Conservation (phyloP, 2,113 vertebrate species). For the Mobula birostris region DNA sequence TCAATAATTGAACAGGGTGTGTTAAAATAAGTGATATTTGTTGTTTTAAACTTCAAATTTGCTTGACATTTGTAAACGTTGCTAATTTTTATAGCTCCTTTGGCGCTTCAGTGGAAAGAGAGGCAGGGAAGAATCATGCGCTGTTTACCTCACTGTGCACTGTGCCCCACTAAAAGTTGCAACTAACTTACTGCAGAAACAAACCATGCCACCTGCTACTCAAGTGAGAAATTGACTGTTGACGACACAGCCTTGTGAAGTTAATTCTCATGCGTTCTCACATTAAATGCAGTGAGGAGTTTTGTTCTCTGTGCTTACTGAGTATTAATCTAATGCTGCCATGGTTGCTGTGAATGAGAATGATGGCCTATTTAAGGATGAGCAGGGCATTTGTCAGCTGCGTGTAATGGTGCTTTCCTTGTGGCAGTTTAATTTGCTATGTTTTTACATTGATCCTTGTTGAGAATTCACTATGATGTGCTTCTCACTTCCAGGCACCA, state of each 20-base stretch:
- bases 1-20: no score
- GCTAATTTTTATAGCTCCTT: not conserved
- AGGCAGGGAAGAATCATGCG: not conserved
- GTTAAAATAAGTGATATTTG: conserved; percentile 65
- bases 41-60: conserved; percentile 45
- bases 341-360: not conserved
- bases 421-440: not conserved
- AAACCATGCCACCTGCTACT: not conserved
- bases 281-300: not conserved
- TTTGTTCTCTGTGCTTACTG: not conserved
- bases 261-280: not conserved
- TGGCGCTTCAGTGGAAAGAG: not conserved
- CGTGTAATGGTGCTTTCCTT: not conserved
- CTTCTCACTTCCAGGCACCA: not conserved
- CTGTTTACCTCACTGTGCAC: no score
- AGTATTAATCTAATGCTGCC: not conserved
- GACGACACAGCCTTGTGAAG: not conserved
- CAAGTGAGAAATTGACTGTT: not conserved
- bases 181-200: not conserved
- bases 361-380: not conserved
- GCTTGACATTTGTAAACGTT: not conserved
- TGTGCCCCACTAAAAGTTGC: not conserved
- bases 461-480: not conserved
- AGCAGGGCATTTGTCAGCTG: not conserved
- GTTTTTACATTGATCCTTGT: not conserved